Percentiles rank a stretch among this genome's conserved stretches.
Evolutionary conservation across 2,888 invertebrate species (phyloP).

Genomic region (Euproctis similis): DNA sequence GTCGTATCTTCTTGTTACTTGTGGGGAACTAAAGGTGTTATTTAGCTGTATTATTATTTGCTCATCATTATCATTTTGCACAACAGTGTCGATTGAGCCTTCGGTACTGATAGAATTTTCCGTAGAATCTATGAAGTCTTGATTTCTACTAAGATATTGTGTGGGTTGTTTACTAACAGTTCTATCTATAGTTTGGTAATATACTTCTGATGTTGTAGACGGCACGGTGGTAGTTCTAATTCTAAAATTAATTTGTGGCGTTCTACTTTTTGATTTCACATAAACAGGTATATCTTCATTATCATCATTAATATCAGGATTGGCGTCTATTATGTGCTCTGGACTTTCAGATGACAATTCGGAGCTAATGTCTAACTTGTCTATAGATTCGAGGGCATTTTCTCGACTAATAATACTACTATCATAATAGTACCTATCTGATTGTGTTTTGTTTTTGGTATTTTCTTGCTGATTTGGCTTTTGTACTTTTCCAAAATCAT

Average conservation of each 20-base stretch:
- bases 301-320: constrained; percentile 30
- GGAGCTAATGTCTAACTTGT: constrained; percentile 21
- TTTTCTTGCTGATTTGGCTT: constrained; percentile 12
- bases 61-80: constrained; percentile 28
- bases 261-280: constrained; percentile 28
- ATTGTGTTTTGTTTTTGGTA: constrained; percentile 22
- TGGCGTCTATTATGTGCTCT: constrained; percentile 36
- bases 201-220: constrained; percentile 36
- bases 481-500: constrained; percentile 34
- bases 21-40: constrained; percentile 21
- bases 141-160: constrained; percentile 30
- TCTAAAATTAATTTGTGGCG: constrained; percentile 12
- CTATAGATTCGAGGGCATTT: constrained; percentile 19
- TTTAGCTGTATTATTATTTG: constrained; percentile 15
- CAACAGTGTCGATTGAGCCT: constrained; percentile 32
- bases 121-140: constrained; percentile 31
- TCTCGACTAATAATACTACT: constrained; percentile 34
- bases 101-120: constrained; percentile 42
- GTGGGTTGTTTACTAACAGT: constrained; percentile 49
- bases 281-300: constrained; percentile 41
- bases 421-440: constrained; percentile 38
- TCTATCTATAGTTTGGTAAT: constrained; percentile 37
- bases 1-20: constrained; percentile 20
- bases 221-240: constrained; percentile 20
- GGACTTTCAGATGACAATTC: constrained; percentile 28